Evolutionary conservation across 2,888 invertebrate species (phyloP).

Genomic region (Ptychoptera albimana): DNA sequence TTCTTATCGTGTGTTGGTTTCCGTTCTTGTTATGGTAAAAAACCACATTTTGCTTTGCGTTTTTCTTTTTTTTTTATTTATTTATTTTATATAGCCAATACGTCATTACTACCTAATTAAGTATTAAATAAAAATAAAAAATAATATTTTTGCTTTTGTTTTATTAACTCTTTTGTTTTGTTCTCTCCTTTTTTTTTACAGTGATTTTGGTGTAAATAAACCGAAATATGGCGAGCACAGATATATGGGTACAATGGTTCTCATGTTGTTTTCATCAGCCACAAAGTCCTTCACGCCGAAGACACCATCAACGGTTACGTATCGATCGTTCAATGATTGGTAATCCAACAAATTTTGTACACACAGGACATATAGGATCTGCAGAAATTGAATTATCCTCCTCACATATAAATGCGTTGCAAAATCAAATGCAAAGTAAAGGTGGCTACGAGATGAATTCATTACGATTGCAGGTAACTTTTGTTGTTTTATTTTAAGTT

Average conservation of each 20-base stretch:
- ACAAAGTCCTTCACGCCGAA: constrained; percentile 53
- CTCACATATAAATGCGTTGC: constrained; percentile 69
- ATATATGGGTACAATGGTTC: constrained; percentile 85
- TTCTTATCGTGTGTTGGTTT: too few species aligned
- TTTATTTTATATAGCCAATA: too few species aligned
- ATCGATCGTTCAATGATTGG: constrained; percentile 92
- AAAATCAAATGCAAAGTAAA: constrained; percentile 92
- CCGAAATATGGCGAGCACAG: constrained; percentile 34
- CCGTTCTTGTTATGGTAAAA: too few species aligned
- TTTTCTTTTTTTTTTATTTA: too few species aligned
- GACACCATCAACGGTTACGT: constrained; percentile 52
- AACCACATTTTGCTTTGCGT: too few species aligned
- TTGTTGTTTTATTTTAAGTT: background rate
- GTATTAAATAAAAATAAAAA: too few species aligned
- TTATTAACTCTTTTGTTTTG: too few species aligned
- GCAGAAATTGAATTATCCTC: constrained; percentile 75
- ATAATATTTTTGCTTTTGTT: too few species aligned
- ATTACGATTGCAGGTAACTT: constrained; percentile 27
- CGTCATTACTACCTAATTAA: too few species aligned
- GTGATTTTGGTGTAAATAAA: background rate
- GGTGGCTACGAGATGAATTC: constrained; percentile 70
- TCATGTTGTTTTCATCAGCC: constrained; percentile 77
- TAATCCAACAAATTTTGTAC: constrained; percentile 87
- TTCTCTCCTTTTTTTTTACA: too few species aligned
- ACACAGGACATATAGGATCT: constrained; percentile 80